Base-by-base conservation (phyloP, 2,888 invertebrate genomes). In the Peribatodes rhomboidaria region DNA sequence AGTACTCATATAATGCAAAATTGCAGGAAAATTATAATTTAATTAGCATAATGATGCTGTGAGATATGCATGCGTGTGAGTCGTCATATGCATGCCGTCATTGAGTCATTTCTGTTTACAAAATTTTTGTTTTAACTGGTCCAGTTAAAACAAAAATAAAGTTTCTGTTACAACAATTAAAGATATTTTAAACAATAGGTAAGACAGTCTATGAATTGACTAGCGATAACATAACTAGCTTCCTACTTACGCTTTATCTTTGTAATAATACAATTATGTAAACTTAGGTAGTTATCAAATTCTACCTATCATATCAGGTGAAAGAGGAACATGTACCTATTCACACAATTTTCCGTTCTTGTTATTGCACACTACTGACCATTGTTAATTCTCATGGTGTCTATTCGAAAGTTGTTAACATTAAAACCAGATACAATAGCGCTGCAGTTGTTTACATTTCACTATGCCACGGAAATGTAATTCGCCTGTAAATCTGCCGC, bases 1-100 rank as follows among this genome's bases (percentile, higher is more conserved):
- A 58, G 59, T 35, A 59, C 35, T 49, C 49, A 58, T 53, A 31
- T 53, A 58, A 63, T 33, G 57, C 53, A 46, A 63, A 63, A 64
- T 54, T 61, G 41, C 52, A 27, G 56, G 52, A 33, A 56, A 39
- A 57, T 37, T 47, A 44, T 39, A 42, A 57, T 37, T 57, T 46
- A 11, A 53, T 53, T 57, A 53, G 39, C 39, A 57, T 63, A 41
- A 62, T 52, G n/a, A 22, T 33, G 37, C 31, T 20, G 33, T 49
- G 35, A 22, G 16, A 22, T 54, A 54, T 54, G 55, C 44, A 20
- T 35, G 20, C 44, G 35, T 44, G 55, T 22, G 20, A 20, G 33
- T 13, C 33, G 1, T 47, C 31, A 31, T 7, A 6, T 9, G 41
- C 1, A 9, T 16, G n/a, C n/a, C n/a, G n/a, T 14, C 27, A 27